Evolutionary conservation across 2,888 invertebrate species (phyloP), one percentile per base, ranked within the genome.

Genomic region (Epinotia nisella): DNA sequence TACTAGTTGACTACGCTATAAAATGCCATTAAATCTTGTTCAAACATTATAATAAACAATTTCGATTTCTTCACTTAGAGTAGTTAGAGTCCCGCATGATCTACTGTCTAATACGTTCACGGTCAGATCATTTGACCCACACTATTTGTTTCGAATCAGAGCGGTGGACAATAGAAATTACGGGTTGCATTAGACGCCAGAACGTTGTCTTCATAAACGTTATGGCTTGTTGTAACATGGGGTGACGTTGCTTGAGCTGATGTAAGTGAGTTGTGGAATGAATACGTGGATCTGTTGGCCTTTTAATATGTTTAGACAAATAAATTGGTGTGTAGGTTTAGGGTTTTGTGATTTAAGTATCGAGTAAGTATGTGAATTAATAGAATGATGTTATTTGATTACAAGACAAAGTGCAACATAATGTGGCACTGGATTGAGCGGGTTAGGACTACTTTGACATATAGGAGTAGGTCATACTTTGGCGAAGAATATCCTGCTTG

Each of bases 91-190:
- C 71, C 71, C 59, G 59, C 64, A 56, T 62, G 61, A 41, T 56
- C 10, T 65, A 7, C 41, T 58, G 17, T 55, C 35, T 45, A 55
- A 61, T 71, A 55, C 21, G 56, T 62, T 41, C n/a, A 62, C 24
- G 73, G 73, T 64, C 73, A 69, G 41, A 62, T 41, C 17, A 64
- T 45, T 73, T 73, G 64, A 73, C 68, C 73, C 55, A 9, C 15
- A 41, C 68, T 73, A 53, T 58, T 68, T 69, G 58, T 69, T 73
- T 59, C 58, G 13, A 73, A 69, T 73, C 64, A 73, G 41, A 53
- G 39, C 64, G 62, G 71, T 58, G 17, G 21, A n/a, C 64, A 62
- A 68, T 64, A 19, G 45, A 56, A 49, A 64, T 71, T 70, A 73
- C 51, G 19, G 15, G 21, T 35, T 29, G 62, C 4, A 11, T 62